Evolutionary conservation across 2,888 invertebrate genomes (phyloP), one percentile per base, ranked within the genome.

Genomic region (Loripinus fragilis): DNA sequence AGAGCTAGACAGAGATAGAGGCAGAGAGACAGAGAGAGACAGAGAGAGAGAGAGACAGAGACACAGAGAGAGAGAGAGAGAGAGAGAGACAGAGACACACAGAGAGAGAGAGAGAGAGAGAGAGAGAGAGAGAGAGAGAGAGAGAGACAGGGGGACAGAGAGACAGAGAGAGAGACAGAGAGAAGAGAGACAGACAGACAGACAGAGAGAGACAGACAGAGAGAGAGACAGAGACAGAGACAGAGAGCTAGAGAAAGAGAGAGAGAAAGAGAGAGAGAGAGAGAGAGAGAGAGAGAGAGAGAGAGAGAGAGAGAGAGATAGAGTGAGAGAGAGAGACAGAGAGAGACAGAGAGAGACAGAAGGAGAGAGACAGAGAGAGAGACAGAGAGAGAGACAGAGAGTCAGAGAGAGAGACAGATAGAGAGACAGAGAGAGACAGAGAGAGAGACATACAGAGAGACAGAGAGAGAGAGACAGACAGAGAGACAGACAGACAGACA

Each of bases 21-120:
- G n/a, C n/a, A n/a, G n/a, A n/a, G 50, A 50, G 2, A 50, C 2
- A 50, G 50, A 50, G 50, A 50, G 2, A 50, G 50, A 50, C n/a
- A 50, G 50, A 50, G 50, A 50, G 50, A 50, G 48, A 45, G 48
- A 45, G 48, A 45, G 48, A 45, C 15, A 45, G 48, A 45, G 48
- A 45, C 15, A 45, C 15, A 45, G 48, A 45, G 48, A 45, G 48
- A 45, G 48, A 45, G 48, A 45, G 48, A 45, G 48, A 45, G 48
- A 45, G 48, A 45, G 48, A 45, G 48, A 45, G 48, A 45, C 15
- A 45, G 48, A 45, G 48, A 45, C 15, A 45, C 15, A 45, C 15
- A 45, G 48, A 45, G 48, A 45, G 48, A 45, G 48, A 45, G 48
- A 45, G 48, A 45, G 48, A 45, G 48, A 45, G 48, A 45, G 48